Evolutionary conservation across 2,113 vertebrate genomes (phyloP).

Genomic region (Lycocorax pyrrhopterus): DNA sequence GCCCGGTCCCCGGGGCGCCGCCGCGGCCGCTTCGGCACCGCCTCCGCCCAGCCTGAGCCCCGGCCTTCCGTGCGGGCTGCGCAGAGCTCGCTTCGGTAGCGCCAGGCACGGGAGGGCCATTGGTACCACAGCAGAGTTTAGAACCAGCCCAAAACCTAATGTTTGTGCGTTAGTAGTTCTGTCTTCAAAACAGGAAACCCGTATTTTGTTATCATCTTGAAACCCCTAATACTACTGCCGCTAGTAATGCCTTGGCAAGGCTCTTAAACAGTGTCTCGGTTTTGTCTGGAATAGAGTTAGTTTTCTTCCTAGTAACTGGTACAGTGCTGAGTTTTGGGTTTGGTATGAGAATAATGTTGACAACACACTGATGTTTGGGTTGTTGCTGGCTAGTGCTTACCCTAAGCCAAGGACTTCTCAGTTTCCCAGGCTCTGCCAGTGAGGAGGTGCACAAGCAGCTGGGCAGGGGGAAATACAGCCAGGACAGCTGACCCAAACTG

Average conservation of each 20-base stretch:
- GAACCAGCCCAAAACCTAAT: not conserved
- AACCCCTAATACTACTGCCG: rapidly evolving
- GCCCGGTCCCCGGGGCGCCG: too few species aligned
- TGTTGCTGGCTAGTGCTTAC: not conserved
- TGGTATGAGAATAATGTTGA: not conserved
- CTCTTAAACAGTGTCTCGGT: not conserved
- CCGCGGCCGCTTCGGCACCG: rapidly evolving
- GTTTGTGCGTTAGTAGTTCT: rapidly evolving
- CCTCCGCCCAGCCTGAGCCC: not conserved
- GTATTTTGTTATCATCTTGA: rapidly evolving
- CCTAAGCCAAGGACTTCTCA: not conserved
- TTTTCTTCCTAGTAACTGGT: not conserved
- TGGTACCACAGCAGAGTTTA: rapidly evolving
- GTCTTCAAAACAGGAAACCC: not conserved
- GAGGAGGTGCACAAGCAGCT: not conserved
- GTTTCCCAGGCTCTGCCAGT: not conserved
- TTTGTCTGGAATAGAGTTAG: not conserved
- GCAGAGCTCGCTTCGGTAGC: rapidly evolving
- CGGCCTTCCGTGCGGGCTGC: not conserved
- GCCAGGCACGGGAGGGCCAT: rapidly evolving
- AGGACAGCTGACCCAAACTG: not conserved
- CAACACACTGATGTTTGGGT: not conserved
- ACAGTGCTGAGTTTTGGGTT: not conserved
- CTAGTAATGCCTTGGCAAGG: not conserved
- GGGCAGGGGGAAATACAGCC: too few species aligned